Evolutionary conservation across 2,113 vertebrate genomes (phyloP).

Genomic region (Orthochromis malagaraziensis): DNA sequence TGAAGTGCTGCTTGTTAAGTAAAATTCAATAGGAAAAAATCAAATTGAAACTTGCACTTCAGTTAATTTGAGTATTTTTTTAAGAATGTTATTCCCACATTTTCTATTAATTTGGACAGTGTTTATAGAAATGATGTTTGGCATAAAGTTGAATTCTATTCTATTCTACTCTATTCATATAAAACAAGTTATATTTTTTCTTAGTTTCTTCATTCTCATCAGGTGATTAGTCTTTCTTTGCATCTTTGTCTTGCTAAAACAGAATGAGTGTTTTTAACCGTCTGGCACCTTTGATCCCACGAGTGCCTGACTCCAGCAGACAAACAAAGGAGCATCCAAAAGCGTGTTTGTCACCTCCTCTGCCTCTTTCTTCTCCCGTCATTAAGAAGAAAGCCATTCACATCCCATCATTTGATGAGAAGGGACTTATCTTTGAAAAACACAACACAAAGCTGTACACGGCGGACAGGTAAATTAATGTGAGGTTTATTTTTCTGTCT

Average conservation of each 20-base stretch:
- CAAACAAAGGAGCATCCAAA: constrained; percentile 14
- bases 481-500: neutral
- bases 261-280: constrained; percentile 57
- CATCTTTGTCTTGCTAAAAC: neutral
- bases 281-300: constrained; percentile 24
- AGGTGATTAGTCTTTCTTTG: neutral
- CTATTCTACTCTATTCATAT: neutral
- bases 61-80: neutral
- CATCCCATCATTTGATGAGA: constrained; percentile 61
- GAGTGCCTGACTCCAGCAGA: constrained; percentile 5
- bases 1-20: neutral
- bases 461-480: constrained; percentile 23
- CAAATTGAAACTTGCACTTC: neutral
- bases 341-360: constrained; percentile 23
- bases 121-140: neutral
- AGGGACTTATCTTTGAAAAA: constrained; percentile 28
- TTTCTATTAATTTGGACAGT: neutral
- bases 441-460: neutral
- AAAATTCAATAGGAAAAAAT: neutral
- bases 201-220: neutral
- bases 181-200: neutral
- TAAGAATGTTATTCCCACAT: neutral
- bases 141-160: neutral
- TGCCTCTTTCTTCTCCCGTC: constrained; percentile 63
- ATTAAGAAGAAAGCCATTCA: constrained; percentile 67